Evolutionary conservation across 2,113 vertebrate species (phyloP), one percentile per base, ranked within the genome.

Genomic region (Myocastor coypus): DNA sequence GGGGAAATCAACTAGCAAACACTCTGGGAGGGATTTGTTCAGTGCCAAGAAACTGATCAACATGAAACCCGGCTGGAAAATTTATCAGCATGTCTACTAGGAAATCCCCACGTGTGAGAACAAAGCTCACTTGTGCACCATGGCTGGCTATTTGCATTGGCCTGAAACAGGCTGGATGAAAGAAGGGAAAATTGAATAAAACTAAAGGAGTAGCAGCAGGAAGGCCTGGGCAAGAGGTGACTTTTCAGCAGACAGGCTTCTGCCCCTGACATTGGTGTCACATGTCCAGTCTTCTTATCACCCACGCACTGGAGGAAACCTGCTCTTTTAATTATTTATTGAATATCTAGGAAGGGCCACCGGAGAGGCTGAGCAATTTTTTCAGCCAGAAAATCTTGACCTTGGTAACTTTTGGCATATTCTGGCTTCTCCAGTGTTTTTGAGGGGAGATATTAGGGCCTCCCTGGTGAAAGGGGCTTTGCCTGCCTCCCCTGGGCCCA

Each of bases 131-230:
- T 78, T 96, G 75, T 86, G 22, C 37, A 73, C 32, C 17, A 30
- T 42, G 50, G 32, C 12, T 59, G 57, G 32, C 61, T 96, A 61
- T 94, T 68, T 92, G 75, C 92, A 40, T 63, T 95, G 82, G 91
- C 52, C 77, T 93, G 84, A 80, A 68, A n/a, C 0, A 24, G 50
- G 37, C 57, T 34, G 46, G 73, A 81, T 26, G 63, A 30, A 59
- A 73, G 68, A 71, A 85, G 95, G 81, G 42, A 87, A 83, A 88
- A n/a, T 10, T 16, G 46, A 80, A 78, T 82, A 8, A 68, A 75
- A 64, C 42, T 71, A 40, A 83, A 69, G 78, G 20, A 66, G 46
- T 17, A 42, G 92, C 32, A 11, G 59, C 3, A 11, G n/a, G 26
- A 64, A 89, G 59, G 83, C 30, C 66, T 7, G 52, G 73, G 22